Base-by-base conservation (phyloP, 2,113 vertebrate genomes). In the Merops nubicus region DNA sequence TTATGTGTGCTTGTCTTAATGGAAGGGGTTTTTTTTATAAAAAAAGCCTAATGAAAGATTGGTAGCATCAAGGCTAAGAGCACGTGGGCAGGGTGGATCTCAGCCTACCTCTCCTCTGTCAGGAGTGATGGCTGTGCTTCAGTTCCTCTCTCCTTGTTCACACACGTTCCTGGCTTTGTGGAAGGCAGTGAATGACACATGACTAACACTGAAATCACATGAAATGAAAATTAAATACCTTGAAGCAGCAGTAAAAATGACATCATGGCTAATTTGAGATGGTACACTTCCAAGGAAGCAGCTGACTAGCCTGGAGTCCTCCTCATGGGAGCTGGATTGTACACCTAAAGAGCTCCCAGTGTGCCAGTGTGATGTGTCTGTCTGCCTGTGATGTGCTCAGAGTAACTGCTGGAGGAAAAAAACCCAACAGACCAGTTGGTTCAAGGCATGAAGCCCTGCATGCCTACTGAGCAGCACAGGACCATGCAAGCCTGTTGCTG, bases 141-240 rank as follows among this genome's bases (percentile, higher is more conserved):
- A 80, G 56, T 67, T 96, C 72, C 43, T 78, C 21, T 94, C 81
- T 74, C 90, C 67, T 63, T 91, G 85, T 95, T 93, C 91, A 93
- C 88, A 93, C 88, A 92, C 33, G 88, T 95, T 92, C 73, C 43
- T 86, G 73, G 19, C 86, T 95, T 63, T 38, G 59, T 43, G 59
- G 76, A 77, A 93, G 70, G 74, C 29, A 64, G 47, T 36, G 64
- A 94, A 47, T 54, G 67, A 92, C 70, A 92, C 40, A 51, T 88
- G 80, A 93, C 88, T 95, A 95, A 91, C 31, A 48, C 13, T 40
- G 47, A 88, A 90, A 93, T 77, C 36, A 62, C 1, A 74, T 15
- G 69, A 67, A 91, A 70, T 26, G 70, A 76, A 95, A 88, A 89
- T 29, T 2, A 93, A 95, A 92, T 81, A 91, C 77, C 76, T 85